Percentiles rank a stretch among this genome's conserved stretches.
Evolutionary conservation across 2,797 vertebrate genomes (phyloP).

Genomic region (Dryobates pubescens): DNA sequence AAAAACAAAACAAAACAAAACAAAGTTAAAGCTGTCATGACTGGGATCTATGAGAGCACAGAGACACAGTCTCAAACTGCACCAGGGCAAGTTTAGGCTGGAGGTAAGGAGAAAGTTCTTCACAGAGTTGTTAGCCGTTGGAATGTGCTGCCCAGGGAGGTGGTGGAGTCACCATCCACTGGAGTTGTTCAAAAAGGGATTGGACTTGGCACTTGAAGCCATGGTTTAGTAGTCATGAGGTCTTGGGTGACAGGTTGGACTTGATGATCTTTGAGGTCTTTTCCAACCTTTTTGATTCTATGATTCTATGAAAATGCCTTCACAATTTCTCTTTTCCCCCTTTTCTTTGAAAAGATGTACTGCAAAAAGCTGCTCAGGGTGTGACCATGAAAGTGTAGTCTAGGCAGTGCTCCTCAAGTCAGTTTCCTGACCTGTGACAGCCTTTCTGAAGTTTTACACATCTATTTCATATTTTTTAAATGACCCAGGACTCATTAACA

Average conservation of each 20-base stretch:
- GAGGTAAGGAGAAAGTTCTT: no score
- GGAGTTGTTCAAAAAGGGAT: no score
- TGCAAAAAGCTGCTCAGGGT: not conserved
- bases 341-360: not conserved
- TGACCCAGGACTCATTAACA: not conserved
- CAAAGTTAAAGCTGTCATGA: not conserved
- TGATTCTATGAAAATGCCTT: not conserved
- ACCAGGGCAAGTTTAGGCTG: no score
- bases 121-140: no score
- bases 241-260: no score
- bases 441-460: not conserved
- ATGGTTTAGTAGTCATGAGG: no score
- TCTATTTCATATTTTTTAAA: not conserved
- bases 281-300: no score
- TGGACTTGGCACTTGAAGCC: no score
- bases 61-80: not conserved
- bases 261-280: no score
- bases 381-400: not conserved
- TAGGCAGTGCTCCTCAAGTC: not conserved
- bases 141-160: no score
- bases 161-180: no score
- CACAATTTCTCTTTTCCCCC: not conserved
- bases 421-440: not conserved
- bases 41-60: not conserved
- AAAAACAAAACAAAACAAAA: not conserved